A percentile compares a stretch with the other conserved stretches of the same genome.
phyloP scores from a whole-genome alignment of 2,888 invertebrate genomes.

The Trissonchulus latispiculum region DNA sequence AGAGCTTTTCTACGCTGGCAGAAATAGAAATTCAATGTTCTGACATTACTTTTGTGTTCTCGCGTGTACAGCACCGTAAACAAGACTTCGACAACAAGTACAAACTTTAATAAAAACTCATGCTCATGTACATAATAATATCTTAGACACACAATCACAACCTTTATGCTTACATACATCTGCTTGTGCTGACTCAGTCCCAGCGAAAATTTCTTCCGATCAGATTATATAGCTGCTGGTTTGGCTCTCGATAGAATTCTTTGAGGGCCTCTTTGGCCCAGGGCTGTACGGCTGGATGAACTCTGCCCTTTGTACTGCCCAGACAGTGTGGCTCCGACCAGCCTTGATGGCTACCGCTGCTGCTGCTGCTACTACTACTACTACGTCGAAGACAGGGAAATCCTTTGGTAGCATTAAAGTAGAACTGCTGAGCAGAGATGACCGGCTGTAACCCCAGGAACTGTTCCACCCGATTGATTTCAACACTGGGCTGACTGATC shows the following conservation, averaged over 20 bases:
- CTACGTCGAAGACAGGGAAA: constrained; percentile 64
- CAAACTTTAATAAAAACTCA: too few species aligned
- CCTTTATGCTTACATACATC: too few species aligned
- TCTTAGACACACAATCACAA: too few species aligned
- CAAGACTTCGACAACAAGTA: too few species aligned
- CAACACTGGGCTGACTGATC: constrained; percentile 72
- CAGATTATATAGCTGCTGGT: constrained; percentile 48
- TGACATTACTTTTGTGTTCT: too few species aligned
- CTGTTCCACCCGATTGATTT: constrained; percentile 48
- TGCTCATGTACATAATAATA: too few species aligned
- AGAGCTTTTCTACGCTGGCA: too few species aligned
- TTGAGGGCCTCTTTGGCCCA: constrained; percentile 39
- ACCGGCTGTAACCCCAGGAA: constrained; percentile 71
- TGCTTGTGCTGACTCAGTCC: too few species aligned
- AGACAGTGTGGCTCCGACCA: constrained; percentile 49
- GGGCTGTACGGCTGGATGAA: constrained; percentile 45
- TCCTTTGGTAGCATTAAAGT: constrained; percentile 79
- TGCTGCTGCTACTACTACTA: neutral
- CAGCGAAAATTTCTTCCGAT: constrained; percentile 49
- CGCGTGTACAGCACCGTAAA: too few species aligned
- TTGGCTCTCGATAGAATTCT: constrained; percentile 48
- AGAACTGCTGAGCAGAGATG: constrained; percentile 77
- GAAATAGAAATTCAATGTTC: too few species aligned
- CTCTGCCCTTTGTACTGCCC: constrained; percentile 49
- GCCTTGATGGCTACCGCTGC: too few species aligned